phyloP scores from a whole-genome alignment of 2,888 invertebrate genomes.

The Bellardia pandia region DNA sequence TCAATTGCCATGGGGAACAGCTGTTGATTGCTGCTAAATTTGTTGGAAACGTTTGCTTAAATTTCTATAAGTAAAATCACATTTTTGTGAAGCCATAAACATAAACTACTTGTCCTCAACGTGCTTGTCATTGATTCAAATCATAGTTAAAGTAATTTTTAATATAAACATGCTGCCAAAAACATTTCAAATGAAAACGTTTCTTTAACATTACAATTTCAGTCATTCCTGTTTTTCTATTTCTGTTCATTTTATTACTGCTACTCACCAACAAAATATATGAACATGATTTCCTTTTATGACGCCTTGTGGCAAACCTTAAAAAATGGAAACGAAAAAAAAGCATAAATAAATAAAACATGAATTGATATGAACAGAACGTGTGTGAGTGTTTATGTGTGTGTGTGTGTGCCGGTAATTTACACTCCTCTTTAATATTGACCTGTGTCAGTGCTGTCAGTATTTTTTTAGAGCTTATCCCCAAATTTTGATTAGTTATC shows the following conservation, averaged over 20 bases:
- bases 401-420: not conserved
- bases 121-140: conserved; percentile 8
- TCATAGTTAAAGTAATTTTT: not conserved
- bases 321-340: conserved; percentile 9
- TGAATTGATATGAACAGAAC: not conserved
- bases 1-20: no score
- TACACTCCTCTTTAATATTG: conserved; percentile 49
- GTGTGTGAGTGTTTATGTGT: not conserved
- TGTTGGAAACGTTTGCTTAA: no score
- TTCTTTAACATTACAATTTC: not conserved
- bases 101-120: not conserved
- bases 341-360: conserved; percentile 1
- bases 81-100: not conserved
- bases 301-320: conserved; percentile 36
- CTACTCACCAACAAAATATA: not conserved
- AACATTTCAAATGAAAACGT: not conserved
- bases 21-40: not conserved
- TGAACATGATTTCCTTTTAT: conserved; percentile 4
- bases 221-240: not conserved
- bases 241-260: not conserved
- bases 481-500: no score
- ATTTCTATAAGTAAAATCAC: no score
- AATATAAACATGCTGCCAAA: not conserved
- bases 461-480: no score
- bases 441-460: no score